A percentile compares a stretch with the other conserved stretches of the same genome.
Evolutionary conservation across 2,113 vertebrate genomes (phyloP).

Genomic region (Piprites chloris): DNA sequence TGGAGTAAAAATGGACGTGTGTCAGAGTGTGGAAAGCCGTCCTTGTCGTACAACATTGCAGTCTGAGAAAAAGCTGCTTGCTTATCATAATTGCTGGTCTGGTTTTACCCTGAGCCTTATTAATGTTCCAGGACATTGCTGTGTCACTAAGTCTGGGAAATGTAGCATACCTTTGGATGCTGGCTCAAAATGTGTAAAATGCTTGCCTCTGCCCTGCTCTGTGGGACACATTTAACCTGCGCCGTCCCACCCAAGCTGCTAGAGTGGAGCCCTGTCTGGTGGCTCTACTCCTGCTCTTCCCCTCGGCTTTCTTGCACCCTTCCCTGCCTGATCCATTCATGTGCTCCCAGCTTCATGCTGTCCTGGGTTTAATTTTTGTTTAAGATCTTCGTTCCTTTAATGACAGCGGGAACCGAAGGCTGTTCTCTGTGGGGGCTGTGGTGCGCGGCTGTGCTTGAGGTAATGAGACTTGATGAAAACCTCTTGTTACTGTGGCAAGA

Average conservation of each 20-base stretch:
- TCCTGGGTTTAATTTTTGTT: slow-evolving; percentile 66
- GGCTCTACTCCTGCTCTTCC: not conserved
- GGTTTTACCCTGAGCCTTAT: not conserved
- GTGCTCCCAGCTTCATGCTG: slow-evolving; percentile 16
- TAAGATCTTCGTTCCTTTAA: slow-evolving; percentile 63
- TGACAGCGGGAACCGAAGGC: slow-evolving; percentile 40
- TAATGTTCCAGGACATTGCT: not conserved
- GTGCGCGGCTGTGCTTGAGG: slow-evolving; percentile 46
- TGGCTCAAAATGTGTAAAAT: not conserved
- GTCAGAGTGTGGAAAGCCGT: not conserved
- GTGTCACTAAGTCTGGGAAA: not conserved
- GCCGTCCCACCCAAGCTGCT: not conserved
- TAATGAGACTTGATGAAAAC: slow-evolving; percentile 71
- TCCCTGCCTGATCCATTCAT: not conserved
- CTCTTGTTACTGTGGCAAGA: slow-evolving; percentile 60
- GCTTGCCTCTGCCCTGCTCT: not conserved
- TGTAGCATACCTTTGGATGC: not conserved
- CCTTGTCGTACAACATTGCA: not conserved
- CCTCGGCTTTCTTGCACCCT: not conserved
- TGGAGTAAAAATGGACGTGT: not conserved
- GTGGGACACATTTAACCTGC: not conserved
- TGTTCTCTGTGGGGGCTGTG: slow-evolving; percentile 58
- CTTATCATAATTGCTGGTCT: not conserved
- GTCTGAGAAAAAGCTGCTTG: not conserved
- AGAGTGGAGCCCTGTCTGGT: not conserved